phyloP scores from a whole-genome alignment of 23 tunicate species.

The Clavelina lepadiformis region DNA sequence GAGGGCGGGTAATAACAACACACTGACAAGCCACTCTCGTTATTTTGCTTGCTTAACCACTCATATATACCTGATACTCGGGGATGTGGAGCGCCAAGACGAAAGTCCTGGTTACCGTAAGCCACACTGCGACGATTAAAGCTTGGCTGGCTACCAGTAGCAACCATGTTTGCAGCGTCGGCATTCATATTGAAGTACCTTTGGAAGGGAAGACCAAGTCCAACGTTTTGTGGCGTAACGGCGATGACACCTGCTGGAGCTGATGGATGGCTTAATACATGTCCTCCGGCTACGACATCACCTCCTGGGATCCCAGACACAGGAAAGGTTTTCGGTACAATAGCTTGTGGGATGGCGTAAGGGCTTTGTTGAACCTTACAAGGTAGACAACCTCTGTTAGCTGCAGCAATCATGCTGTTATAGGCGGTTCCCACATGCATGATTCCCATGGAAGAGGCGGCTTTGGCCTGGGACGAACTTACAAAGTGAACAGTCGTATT shows the following conservation, averaged over 20 bases:
- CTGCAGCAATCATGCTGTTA: conserved; percentile 65
- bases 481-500: conserved; percentile 38
- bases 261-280: conserved; percentile 18
- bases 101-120: conserved; percentile 36
- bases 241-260: conserved; percentile 55
- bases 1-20: conserved; percentile 21
- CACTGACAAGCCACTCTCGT: conserved; percentile 57
- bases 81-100: conserved; percentile 18
- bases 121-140: conserved; percentile 13
- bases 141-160: background rate
- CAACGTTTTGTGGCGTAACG: conserved; percentile 76
- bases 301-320: conserved; percentile 66
- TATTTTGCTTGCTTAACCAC: conserved; percentile 46
- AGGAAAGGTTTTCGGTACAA: conserved; percentile 82
- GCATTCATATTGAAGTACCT: conserved; percentile 32
- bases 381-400: conserved; percentile 65
- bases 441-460: conserved; percentile 89
- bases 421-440: conserved; percentile 44
- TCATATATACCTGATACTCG: conserved; percentile 86
- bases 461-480: conserved; percentile 88
- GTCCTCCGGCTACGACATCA: conserved; percentile 39
- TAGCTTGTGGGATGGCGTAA: conserved; percentile 53
- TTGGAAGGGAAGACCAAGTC: conserved; percentile 66
- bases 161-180: conserved; percentile 6
- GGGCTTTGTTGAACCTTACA: conserved; percentile 22